A percentile compares a stretch with the other conserved stretches of the same genome.
Evolutionary conservation across 2,113 vertebrate species (phyloP).

Genomic region (Puffinus mauretanicus): DNA sequence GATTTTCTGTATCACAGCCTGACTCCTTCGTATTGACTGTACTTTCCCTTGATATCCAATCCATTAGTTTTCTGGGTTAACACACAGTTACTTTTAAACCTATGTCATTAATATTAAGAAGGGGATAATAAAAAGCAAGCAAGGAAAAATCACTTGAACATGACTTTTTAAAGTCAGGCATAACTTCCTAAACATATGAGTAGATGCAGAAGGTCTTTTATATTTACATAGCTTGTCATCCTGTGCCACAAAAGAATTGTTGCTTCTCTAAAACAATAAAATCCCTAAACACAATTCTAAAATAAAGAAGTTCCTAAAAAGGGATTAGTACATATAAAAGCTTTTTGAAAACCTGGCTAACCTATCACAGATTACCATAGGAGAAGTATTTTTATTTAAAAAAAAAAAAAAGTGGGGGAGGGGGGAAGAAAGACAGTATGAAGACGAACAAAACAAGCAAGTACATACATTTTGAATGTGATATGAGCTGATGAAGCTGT

Average conservation of each 20-base stretch:
- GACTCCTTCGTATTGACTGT: neutral
- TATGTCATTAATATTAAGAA: neutral
- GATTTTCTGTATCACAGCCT: neutral
- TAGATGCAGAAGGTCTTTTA: neutral
- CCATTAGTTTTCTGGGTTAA: neutral
- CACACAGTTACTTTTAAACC: neutral
- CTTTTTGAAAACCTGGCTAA: neutral
- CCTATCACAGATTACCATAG: neutral
- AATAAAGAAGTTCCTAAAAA: neutral
- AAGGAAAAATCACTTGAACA: neutral
- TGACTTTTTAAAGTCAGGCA: neutral
- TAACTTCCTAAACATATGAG: neutral
- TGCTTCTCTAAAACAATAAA: neutral
- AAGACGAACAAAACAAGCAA: neutral
- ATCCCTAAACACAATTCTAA: neutral
- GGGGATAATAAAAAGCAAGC: neutral
- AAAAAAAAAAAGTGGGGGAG: neutral
- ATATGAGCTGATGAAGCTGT: neutral
- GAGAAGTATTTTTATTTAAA: neutral
- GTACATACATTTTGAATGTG: neutral
- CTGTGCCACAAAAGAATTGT: neutral
- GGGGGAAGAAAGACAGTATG: neutral
- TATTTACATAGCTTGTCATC: neutral
- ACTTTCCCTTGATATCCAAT: neutral
- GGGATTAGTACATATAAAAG: neutral